Conservation (phyloP, 2,113 vertebrate species). For the Balaeniceps rex region DNA sequence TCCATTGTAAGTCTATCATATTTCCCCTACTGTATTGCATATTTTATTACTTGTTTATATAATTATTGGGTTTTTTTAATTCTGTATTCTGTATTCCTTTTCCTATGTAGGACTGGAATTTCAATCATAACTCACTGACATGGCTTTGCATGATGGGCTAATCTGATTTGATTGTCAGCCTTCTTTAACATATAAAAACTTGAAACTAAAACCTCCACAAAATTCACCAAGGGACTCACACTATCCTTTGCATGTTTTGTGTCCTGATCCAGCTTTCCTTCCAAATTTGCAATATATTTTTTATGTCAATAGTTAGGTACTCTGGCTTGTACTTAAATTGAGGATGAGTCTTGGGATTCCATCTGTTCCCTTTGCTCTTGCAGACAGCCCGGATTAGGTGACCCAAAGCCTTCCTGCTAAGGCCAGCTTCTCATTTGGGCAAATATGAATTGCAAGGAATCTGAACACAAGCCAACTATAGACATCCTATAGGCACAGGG, state of each 20-base stretch:
- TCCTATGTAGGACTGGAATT: neutral
- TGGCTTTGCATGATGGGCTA: neutral
- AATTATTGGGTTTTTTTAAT: neutral
- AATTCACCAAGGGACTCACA: neutral
- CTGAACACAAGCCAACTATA: neutral
- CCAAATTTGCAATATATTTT: neutral
- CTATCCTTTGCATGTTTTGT: neutral
- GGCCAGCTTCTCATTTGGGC: neutral
- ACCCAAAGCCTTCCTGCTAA: neutral
- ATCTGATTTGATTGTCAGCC: neutral
- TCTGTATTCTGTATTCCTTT: neutral
- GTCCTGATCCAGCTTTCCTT: neutral
- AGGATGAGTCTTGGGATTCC: neutral
- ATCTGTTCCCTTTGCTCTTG: neutral
- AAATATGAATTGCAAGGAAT: neutral
- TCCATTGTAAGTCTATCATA: neutral
- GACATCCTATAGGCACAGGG: neutral
- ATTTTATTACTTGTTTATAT: neutral
- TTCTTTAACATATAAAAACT: neutral
- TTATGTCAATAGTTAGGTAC: neutral
- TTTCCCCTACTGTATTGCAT: neutral
- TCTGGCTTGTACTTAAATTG: neutral
- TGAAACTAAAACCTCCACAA: neutral
- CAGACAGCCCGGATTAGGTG: neutral
- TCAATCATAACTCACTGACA: neutral